Evolutionary conservation across 2,888 invertebrate genomes (phyloP), one percentile per base, ranked within the genome.

Genomic region (Aethes cnicana): DNA sequence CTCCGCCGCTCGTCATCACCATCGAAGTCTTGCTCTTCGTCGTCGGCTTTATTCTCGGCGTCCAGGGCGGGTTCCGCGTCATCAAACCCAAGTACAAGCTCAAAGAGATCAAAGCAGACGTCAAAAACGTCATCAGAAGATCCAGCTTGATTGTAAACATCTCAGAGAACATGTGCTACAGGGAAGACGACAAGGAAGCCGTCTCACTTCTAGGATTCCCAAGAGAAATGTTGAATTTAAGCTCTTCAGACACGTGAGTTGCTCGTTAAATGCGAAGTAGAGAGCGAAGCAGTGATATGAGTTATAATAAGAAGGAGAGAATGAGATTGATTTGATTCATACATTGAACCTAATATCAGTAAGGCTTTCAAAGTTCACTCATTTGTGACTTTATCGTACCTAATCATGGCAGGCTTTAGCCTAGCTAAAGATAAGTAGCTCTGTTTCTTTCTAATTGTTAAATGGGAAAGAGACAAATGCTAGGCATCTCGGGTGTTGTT

Each of bases 1-100:
- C 84, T 0, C 92, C 92, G 0, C 83, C 90, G 0, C 61, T 90
- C 1, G 74, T 92, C 63, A 81, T 88, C 59, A 75, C 84, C 0
- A 23, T 87, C 0, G 81, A 89, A 41, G 76, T 89, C n/a, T 28
- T 89, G 0, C 74, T 92, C 23, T 71, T 90, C 54, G 37, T 86
- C 39, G 64, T 79, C 3, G 92, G 92, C 1, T 37, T 88, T 3
- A 70, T 85, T 39, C 72, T 91, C 6, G 74, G 90, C 3, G 72
- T 78, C 11, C 81, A 77, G 55, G 83, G 87, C 1, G 67, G 78
- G 16, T 77, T 80, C 58, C 67, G 81, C 18, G 60, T 84, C 17
- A 72, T 71, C 66, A 81, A 70, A 28, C 84, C 87, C 0, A 78
- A 61, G 37, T 84, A 86, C 63, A 74, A 75, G 41, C 62, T 81